Evolutionary conservation across 2,113 vertebrate genomes (phyloP).

Genomic region (Podiceps cristatus): DNA sequence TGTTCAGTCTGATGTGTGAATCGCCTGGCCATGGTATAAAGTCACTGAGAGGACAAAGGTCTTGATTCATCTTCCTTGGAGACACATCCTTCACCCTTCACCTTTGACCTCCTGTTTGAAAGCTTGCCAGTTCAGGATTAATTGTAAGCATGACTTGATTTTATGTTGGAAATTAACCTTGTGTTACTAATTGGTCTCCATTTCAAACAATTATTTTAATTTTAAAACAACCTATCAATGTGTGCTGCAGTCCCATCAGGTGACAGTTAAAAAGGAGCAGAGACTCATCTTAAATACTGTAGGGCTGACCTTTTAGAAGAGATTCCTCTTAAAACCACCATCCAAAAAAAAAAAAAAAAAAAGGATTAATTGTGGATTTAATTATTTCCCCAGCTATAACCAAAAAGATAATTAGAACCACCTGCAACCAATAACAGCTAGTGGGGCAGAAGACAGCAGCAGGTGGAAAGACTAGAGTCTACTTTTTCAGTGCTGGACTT

Average conservation of each 20-base stretch:
- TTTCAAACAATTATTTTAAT: neutral
- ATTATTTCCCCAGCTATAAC: neutral
- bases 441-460: neutral
- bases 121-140: neutral
- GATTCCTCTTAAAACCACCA: neutral
- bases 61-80: neutral
- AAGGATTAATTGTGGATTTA: neutral
- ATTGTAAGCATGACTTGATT: neutral
- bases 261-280: neutral
- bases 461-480: neutral
- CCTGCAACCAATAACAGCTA: neutral
- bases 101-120: neutral
- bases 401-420: neutral
- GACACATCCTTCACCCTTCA: neutral
- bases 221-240: neutral
- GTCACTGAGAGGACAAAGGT: neutral
- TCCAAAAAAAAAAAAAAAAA: neutral
- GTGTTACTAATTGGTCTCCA: neutral
- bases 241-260: neutral
- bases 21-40: neutral
- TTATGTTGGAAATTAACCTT: conserved; percentile 15
- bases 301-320: neutral
- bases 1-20: neutral
- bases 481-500: neutral
- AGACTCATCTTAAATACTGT: neutral